These are phyloP conservation scores for Schizopygopsis pylzovi DNA, from an alignment of 2,797 vertebrate genomes.

Conservation along the genomic window DNA sequence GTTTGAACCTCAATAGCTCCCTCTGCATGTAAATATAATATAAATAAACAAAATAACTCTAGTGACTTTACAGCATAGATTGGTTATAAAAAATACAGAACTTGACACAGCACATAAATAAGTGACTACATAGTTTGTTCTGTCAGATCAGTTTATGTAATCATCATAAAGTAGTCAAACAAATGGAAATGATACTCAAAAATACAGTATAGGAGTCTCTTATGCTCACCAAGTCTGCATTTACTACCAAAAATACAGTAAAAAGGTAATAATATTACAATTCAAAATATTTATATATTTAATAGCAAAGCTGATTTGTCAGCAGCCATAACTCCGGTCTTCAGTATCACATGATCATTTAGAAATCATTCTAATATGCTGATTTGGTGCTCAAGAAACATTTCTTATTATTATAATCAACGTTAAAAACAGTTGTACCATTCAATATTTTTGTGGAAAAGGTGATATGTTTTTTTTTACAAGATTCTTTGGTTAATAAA, in stretches of 20 bases:
- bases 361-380: too few relatives aligned
- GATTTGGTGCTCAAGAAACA: not conserved
- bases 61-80: not conserved
- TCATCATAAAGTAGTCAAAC: not conserved
- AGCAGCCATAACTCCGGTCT: too few relatives aligned
- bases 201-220: not conserved
- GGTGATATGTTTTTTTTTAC: not conserved
- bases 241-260: not conserved
- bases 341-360: too few relatives aligned
- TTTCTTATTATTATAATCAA: not conserved
- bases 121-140: not conserved
- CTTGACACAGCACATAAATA: not conserved
- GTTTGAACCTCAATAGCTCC: constrained; percentile 91
- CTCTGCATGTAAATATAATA: constrained; percentile 77
- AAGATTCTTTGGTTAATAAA: not conserved
- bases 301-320: too few relatives aligned
- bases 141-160: not conserved
- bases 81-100: not conserved
- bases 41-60: not conserved
- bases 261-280: not conserved
- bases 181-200: not conserved
- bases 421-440: too few relatives aligned
- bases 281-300: not conserved
- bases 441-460: not conserved
- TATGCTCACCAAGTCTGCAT: not conserved